A percentile compares a stretch with the other conserved stretches of the same genome.
phyloP scores from a whole-genome alignment of 2,888 invertebrate genomes.

The Miltochrista miniata region DNA sequence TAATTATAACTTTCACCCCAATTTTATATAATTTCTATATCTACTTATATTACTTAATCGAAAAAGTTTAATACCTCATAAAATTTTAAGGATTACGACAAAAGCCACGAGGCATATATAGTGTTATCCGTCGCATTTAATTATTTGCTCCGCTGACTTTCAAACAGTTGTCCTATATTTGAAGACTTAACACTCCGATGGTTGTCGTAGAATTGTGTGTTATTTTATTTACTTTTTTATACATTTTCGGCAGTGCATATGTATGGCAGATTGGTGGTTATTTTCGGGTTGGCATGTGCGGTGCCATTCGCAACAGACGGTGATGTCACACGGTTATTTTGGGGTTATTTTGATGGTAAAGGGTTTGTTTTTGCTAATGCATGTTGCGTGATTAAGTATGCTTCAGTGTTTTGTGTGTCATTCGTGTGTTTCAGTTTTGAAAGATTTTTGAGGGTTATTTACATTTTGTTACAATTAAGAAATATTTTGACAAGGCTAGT shows the following conservation, averaged over 20 bases:
- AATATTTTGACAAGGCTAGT: no score
- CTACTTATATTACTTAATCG: no score
- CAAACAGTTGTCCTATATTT: constrained; percentile 58
- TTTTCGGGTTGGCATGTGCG: constrained; percentile 78
- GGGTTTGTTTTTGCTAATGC: constrained; percentile 61
- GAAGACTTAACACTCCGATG: constrained; percentile 49
- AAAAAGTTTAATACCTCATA: no score
- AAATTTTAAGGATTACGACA: constrained; percentile 2
- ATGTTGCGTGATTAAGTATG: constrained; percentile 32
- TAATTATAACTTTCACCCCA: no score
- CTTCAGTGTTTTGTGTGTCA: constrained; percentile 28
- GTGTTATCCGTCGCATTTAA: constrained; percentile 44
- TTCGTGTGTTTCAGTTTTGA: constrained; percentile 1
- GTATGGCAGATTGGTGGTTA: constrained; percentile 72
- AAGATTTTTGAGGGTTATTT: not conserved
- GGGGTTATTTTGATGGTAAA: constrained; percentile 58
- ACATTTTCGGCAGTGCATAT: constrained; percentile 25
- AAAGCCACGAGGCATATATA: constrained; percentile 13
- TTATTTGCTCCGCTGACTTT: constrained; percentile 55
- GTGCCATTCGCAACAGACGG: constrained; percentile 71
- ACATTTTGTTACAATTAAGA: no score
- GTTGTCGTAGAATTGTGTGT: constrained; percentile 47
- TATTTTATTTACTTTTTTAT: constrained; percentile 31
- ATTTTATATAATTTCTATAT: no score
- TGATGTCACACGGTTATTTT: constrained; percentile 75